These are phyloP conservation scores for Calephelis perditalis DNA, from an alignment of 2,888 invertebrate species.

Conservation along the genomic window DNA sequence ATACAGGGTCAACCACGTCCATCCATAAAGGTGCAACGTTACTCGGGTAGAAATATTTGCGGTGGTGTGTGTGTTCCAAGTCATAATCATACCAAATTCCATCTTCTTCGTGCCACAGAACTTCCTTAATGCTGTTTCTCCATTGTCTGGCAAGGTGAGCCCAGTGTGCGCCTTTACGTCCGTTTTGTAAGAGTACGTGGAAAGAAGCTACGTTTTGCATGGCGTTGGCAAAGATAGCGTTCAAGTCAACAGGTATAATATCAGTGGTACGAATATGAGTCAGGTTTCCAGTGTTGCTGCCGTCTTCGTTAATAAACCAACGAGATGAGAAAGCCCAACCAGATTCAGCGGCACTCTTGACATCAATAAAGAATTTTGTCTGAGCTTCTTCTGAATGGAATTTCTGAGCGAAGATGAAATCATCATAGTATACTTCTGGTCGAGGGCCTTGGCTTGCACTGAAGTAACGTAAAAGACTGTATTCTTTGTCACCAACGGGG, in stretches of 20 bases:
- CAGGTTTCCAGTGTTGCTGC: constrained; percentile 79
- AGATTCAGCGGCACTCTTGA: constrained; percentile 89
- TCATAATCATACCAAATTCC: constrained; percentile 92
- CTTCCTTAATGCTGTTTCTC: constrained; percentile 79
- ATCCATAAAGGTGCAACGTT: constrained; percentile 88
- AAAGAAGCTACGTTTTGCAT: constrained; percentile 81
- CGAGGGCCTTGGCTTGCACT: constrained; percentile 81
- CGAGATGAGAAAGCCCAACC: constrained; percentile 93
- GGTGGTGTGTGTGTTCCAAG: constrained; percentile 64
- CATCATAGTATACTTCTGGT: constrained; percentile 85
- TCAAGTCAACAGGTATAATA: constrained; percentile 90
- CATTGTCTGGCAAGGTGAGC: constrained; percentile 71
- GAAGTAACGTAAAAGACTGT: constrained; percentile 79
- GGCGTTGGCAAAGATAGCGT: constrained; percentile 85
- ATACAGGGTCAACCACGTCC: constrained; percentile 64
- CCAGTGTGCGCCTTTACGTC: constrained; percentile 70
- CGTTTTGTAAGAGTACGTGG: constrained; percentile 69
- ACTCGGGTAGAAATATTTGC: constrained; percentile 83
- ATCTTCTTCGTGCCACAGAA: constrained; percentile 86
- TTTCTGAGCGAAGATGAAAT: constrained; percentile 69
- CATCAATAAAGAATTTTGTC: constrained; percentile 81
- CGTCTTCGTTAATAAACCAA: constrained; percentile 81
- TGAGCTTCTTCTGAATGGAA: constrained; percentile 57
- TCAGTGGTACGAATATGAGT: constrained; percentile 80
- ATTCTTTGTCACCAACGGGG: constrained; percentile 61